Evolutionary conservation across 2,888 invertebrate species (phyloP).

Genomic region (Limenitis camilla): DNA sequence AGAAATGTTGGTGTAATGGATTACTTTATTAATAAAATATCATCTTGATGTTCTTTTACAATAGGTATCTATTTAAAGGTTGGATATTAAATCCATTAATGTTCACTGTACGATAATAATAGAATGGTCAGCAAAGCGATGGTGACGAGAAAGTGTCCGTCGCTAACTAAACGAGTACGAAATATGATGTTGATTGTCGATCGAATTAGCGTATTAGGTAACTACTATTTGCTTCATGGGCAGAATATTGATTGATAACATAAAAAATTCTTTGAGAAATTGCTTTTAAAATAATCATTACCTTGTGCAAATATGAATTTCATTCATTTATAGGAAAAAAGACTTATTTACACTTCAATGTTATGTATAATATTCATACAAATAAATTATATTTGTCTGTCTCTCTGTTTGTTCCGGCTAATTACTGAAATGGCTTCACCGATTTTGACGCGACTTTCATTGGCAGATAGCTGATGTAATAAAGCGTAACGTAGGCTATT

Average conservation of each 20-base stretch:
- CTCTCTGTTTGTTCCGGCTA: no score
- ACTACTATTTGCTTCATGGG: constrained; percentile 27
- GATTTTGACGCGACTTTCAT: no score
- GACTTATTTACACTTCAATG: neutral
- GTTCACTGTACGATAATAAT: constrained; percentile 59
- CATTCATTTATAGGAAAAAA: neutral
- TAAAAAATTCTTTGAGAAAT: constrained; percentile 7
- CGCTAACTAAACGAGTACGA: constrained; percentile 49
- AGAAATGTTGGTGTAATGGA: no score
- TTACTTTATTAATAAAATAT: no score
- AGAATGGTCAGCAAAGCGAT: constrained; percentile 17
- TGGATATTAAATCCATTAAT: constrained; percentile 36
- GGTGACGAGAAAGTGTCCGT: constrained; percentile 54
- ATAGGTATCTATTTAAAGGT: constrained; percentile 1
- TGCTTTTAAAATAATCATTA: constrained; percentile 1
- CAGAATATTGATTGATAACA: constrained; percentile 22
- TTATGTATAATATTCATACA: no score
- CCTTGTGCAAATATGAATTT: neutral
- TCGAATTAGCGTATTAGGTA: constrained; percentile 59
- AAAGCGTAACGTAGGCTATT: no score
- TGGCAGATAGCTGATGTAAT: no score
- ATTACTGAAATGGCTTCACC: no score
- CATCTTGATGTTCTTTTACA: neutral
- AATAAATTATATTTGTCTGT: no score
- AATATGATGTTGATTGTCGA: constrained; percentile 28